phyloP scores from a whole-genome alignment of 2,797 vertebrate species.

The Anableps anableps region DNA sequence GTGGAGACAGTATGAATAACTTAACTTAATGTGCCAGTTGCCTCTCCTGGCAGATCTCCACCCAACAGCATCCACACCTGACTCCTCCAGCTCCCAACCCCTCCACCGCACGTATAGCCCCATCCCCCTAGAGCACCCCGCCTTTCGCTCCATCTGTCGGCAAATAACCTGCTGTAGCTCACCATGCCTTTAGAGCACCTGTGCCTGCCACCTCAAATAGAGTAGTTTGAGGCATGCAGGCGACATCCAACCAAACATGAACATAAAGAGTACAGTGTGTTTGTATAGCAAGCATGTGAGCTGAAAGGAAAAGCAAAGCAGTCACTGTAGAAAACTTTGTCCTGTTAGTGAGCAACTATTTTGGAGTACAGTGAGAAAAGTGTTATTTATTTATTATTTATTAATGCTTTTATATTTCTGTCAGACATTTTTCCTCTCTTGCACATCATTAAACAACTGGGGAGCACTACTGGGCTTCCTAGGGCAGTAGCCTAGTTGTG shows the following conservation, averaged over 20 bases:
- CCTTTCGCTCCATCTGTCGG: slow-evolving; percentile 82
- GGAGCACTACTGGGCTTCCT: slow-evolving; percentile 48
- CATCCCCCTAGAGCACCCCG: slow-evolving; percentile 49
- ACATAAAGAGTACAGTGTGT: slow-evolving; percentile 21
- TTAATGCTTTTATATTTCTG: slow-evolving; percentile 38
- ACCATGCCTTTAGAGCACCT: slow-evolving; percentile 78
- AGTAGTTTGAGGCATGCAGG: slow-evolving; percentile 71
- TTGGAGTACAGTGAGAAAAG: slow-evolving; percentile 21
- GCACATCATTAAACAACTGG: slow-evolving; percentile 51
- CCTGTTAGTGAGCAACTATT: slow-evolving; percentile 9
- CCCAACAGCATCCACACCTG: slow-evolving; percentile 26
- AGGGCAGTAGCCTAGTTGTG: slow-evolving; percentile 41
- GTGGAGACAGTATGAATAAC: slow-evolving; percentile 19
- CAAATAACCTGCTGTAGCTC: slow-evolving; percentile 81
- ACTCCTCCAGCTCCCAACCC: slow-evolving; percentile 42
- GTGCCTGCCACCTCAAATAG: slow-evolving; percentile 83
- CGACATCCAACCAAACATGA: slow-evolving; percentile 53
- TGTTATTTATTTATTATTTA: slow-evolving; percentile 6
- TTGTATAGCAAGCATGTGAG: background rate
- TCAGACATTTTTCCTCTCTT: slow-evolving; percentile 44
- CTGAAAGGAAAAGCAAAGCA: slow-evolving; percentile 35
- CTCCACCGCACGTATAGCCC: slow-evolving; percentile 50
- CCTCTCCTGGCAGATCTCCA: slow-evolving; percentile 55
- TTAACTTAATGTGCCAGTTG: slow-evolving; percentile 46
- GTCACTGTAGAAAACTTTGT: slow-evolving; percentile 44